These are phyloP conservation scores for Bellardia pandia DNA, from an alignment of 2,888 invertebrate genomes.

Conservation along the genomic window DNA sequence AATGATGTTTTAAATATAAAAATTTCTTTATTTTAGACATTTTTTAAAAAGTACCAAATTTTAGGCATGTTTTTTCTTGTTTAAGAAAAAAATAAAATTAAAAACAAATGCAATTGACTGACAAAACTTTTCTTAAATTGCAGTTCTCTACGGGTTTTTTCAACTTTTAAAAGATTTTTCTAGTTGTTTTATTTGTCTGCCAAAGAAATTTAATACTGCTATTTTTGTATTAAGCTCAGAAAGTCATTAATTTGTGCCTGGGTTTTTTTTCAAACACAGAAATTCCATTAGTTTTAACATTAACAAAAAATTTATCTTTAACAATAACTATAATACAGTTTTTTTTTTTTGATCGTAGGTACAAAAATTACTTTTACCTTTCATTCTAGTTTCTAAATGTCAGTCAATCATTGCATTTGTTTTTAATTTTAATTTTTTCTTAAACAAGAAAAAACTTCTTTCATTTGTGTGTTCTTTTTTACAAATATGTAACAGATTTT, in stretches of 20 bases:
- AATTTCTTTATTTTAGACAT: no score
- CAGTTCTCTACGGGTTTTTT: no score
- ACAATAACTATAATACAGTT: no score
- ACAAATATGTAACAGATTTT: not conserved
- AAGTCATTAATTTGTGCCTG: not conserved
- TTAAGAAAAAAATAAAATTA: not conserved
- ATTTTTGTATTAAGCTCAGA: not conserved
- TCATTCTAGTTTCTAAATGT: conserved; percentile 53
- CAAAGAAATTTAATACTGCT: not conserved
- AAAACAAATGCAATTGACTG: conserved; percentile 7
- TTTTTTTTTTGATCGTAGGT: no score
- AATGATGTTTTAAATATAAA: no score
- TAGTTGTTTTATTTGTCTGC: not conserved
- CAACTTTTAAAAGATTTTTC: no score
- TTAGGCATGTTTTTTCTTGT: not conserved
- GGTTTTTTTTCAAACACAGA: no score
- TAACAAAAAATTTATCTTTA: no score
- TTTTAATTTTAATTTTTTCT: not conserved
- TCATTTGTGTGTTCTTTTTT: not conserved
- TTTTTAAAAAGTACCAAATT: no score
- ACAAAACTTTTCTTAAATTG: no score
- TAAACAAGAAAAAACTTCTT: not conserved
- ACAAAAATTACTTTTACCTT: conserved; percentile 42
- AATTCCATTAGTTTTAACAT: no score
- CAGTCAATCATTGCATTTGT: conserved; percentile 18